These are phyloP conservation scores for Tautogolabrus adspersus DNA, from an alignment of 2,113 vertebrate species.

Conservation along the genomic window DNA sequence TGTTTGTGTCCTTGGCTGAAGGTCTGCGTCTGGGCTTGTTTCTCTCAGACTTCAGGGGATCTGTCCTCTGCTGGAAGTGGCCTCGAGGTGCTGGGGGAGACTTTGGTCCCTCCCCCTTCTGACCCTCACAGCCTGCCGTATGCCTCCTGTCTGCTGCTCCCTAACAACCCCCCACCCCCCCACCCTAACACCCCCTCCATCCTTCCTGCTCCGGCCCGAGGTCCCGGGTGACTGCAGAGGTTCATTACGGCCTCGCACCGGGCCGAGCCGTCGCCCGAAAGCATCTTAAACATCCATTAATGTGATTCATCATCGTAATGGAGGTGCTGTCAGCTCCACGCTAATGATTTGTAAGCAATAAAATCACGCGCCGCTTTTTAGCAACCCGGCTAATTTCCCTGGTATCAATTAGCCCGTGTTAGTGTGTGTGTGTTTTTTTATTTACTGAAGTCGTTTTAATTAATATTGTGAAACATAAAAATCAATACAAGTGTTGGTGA, in stretches of 20 bases:
- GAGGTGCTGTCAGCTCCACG: constrained; percentile 55
- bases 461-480: constrained; percentile 44
- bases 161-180: not conserved
- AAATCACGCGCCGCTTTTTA: constrained; percentile 52
- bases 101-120: not conserved
- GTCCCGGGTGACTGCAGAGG: constrained; percentile 36
- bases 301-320: constrained; percentile 67
- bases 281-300: constrained; percentile 63
- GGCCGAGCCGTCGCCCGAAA: constrained; percentile 19
- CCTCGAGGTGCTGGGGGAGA: constrained; percentile 18
- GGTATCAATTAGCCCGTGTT: constrained; percentile 54
- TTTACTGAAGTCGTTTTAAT: constrained; percentile 42
- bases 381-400: constrained; percentile 48
- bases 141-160: not conserved
- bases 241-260: constrained; percentile 39
- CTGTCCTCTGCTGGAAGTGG: not conserved
- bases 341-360: constrained; percentile 70
- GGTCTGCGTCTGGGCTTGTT: constrained; percentile 47
- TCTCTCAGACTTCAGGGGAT: constrained; percentile 49
- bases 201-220: not conserved
- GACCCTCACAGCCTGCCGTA: not conserved
- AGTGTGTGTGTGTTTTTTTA: constrained; percentile 11
- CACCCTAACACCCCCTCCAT: not conserved
- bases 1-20: constrained; percentile 61
- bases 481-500: constrained; percentile 47